These are phyloP conservation scores for Lasioglossum calceatum DNA, from an alignment of 2,888 invertebrate genomes.

Conservation along the genomic window DNA sequence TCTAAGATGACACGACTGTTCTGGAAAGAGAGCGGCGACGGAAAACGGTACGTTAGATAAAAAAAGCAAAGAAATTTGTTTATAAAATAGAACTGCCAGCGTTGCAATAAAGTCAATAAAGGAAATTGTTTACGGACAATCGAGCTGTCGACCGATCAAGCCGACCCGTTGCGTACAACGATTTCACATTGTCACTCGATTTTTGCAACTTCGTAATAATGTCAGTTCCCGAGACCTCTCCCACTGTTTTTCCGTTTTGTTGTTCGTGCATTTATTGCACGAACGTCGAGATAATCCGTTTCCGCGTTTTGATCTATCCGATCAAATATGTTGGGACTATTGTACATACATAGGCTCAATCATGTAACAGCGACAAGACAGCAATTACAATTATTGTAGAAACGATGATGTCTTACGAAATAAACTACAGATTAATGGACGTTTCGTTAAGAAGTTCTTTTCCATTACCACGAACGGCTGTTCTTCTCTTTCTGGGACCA, in stretches of 20 bases:
- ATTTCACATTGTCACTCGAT: constrained; percentile 58
- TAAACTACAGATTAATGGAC: constrained; percentile 78
- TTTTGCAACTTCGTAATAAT: constrained; percentile 54
- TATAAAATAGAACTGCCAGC: constrained; percentile 19
- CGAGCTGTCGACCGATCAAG: constrained; percentile 46
- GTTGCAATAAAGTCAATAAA: constrained; percentile 44
- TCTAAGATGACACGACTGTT: not conserved
- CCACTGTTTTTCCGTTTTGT: constrained; percentile 23
- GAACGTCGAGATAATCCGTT: constrained; percentile 46
- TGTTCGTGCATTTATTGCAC: constrained; percentile 31
- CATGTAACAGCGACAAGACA: constrained; percentile 76
- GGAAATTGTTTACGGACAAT: constrained; percentile 41
- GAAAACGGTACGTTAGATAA: not conserved
- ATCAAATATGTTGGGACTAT: constrained; percentile 73
- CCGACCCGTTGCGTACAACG: constrained; percentile 51
- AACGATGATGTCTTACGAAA: constrained; percentile 81
- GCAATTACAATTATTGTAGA: constrained; percentile 81
- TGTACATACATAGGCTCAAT: constrained; percentile 78
- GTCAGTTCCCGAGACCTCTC: constrained; percentile 21
- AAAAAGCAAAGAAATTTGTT: not conserved
- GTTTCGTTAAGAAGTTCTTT: constrained; percentile 41
- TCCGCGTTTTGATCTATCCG: constrained; percentile 50
- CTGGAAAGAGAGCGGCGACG: not conserved
- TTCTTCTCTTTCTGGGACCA: too few species aligned
- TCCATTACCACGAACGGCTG: not conserved